phyloP scores from a whole-genome alignment of 2,797 vertebrate species.

The Carcharodon carcharias region DNA sequence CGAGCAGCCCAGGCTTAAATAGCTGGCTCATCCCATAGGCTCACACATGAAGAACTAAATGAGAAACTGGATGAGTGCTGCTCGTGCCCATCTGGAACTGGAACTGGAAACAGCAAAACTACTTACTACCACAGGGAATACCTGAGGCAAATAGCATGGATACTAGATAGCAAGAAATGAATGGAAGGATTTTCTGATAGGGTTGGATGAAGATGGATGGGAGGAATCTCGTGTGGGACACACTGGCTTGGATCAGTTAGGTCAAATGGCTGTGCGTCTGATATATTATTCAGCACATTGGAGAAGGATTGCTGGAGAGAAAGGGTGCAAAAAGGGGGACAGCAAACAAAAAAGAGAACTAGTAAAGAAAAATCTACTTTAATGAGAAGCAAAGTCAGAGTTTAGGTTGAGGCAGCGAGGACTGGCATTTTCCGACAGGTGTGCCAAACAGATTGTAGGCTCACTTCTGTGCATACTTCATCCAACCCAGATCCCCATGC shows the following conservation, averaged over 20 bases:
- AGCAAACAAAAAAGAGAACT: background rate
- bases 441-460: background rate
- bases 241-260: background rate
- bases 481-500: background rate
- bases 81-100: background rate
- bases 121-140: too few species aligned
- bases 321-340: background rate
- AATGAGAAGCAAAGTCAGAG: background rate
- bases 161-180: background rate
- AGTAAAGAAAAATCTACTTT: background rate
- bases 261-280: background rate
- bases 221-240: too few species aligned
- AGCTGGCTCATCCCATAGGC: background rate
- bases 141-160: background rate
- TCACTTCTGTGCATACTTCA: background rate
- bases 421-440: background rate
- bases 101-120: background rate
- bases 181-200: background rate
- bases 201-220: background rate
- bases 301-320: background rate
- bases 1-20: background rate
- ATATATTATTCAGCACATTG: background rate
- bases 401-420: background rate
- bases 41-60: background rate
- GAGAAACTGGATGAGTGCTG: background rate